A percentile compares a stretch with the other conserved stretches of the same genome.
These are phyloP conservation scores for Corythornis madagascariensis DNA, from an alignment of 2,113 vertebrate species.

Conservation along the genomic window DNA sequence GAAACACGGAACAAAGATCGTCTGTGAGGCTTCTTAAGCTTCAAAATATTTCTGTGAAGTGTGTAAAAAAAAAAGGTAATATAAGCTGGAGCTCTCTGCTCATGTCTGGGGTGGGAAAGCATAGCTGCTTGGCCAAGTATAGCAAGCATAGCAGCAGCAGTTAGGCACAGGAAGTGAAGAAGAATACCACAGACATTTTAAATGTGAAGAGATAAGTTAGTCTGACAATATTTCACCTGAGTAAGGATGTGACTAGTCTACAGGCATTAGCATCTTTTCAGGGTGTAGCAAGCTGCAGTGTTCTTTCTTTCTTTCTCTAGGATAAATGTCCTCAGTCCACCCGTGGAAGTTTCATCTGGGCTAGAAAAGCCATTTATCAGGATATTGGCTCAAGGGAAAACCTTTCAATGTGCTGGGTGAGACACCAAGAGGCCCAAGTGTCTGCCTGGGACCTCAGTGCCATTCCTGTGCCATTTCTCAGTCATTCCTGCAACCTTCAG, in stretches of 20 bases:
- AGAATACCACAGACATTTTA: constrained; percentile 58
- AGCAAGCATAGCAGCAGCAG: constrained; percentile 20
- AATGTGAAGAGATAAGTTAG: constrained; percentile 19
- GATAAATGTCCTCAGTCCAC: not conserved
- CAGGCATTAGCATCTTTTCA: not conserved
- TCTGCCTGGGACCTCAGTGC: accelerated
- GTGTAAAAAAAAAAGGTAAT: not conserved
- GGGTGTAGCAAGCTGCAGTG: not conserved
- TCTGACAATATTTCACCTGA: constrained; percentile 25
- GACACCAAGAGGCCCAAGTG: accelerated
- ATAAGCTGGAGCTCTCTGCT: not conserved
- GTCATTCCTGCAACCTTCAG: not conserved
- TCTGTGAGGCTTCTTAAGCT: not conserved
- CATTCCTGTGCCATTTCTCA: not conserved
- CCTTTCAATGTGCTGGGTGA: accelerated
- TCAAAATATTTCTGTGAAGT: not conserved
- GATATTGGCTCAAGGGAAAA: not conserved
- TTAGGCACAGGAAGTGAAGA: constrained; percentile 62
- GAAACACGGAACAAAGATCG: not conserved
- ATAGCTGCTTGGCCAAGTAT: not conserved
- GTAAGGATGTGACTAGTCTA: not conserved
- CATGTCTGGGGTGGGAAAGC: not conserved
- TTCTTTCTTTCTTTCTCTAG: not conserved
- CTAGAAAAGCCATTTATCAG: not conserved
- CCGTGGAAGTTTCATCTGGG: not conserved